Percentiles rank a stretch among this genome's conserved stretches.
Evolutionary conservation across 1,140 invertebrate genomes (phyloP).

Genomic region (Aphelinus atriplicis): DNA sequence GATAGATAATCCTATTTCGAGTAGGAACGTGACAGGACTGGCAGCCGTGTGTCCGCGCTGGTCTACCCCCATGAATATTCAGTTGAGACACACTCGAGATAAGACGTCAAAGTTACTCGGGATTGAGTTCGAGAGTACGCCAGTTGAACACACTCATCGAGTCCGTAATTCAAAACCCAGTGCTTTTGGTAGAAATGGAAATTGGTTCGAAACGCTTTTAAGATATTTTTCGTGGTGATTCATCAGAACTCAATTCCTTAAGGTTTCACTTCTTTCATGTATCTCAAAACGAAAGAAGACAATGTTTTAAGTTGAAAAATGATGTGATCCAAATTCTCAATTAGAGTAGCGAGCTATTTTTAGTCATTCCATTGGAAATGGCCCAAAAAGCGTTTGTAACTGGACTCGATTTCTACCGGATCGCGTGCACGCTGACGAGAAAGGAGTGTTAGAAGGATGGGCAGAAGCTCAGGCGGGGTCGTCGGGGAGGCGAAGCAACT

Average conservation of each 20-base stretch:
- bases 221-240: no score
- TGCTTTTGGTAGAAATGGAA: not conserved
- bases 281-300: no score
- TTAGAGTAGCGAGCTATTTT: no score
- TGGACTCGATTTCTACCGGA: no score
- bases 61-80: conserved; percentile 5
- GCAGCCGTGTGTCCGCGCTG: not conserved
- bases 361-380: no score
- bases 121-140: not conserved
- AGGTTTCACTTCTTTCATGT: no score
- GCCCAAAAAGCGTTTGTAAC: no score
- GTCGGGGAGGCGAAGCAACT: not conserved
- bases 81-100: not conserved
- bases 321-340: no score
- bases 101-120: not conserved
- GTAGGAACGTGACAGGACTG: conserved; percentile 14
- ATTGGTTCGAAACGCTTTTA: not conserved
- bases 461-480: not conserved
- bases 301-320: no score
- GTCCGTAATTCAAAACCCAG: conserved; percentile 14
- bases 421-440: not conserved
- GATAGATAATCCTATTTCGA: conserved; percentile 2
- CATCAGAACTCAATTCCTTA: no score
- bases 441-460: not conserved
- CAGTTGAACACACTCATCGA: conserved; percentile 22